Base-by-base conservation (phyloP, 2,888 invertebrate genomes). In the Coleophora flavipennella region DNA sequence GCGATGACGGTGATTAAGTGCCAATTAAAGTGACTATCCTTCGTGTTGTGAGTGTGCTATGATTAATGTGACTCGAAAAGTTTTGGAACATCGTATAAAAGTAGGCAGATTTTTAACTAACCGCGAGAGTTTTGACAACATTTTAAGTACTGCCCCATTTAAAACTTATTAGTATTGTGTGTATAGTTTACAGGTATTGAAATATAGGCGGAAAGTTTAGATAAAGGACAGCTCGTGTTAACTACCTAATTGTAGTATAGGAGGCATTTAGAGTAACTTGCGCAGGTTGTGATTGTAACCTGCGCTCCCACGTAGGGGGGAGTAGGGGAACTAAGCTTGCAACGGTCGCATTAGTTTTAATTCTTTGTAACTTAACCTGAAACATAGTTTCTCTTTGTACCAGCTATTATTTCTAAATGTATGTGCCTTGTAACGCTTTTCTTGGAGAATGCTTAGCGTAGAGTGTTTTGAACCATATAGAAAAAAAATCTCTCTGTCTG, bases 361-460 rank as follows among this genome's bases (percentile, higher is more conserved):
- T 61, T 66, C 64, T 60, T 60, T 62, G 26, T 31, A 31, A 31
- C 31, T 31, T 13, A 61, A 63, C 66, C 62, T 64, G 51, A 66
- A 54, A 61, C 61, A 57, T 55, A 44, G 50, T 68, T 66, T 54
- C 54, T 67, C 60, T 62, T 62, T 65, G 68, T 65, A 67, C 70
- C 69, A 71, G 66, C 72, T 79, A 73, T 79, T 74, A 57, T 80
- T 84, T 83, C 80, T 83, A 83, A 81, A 83, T 81, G 78, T 81
- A 83, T 83, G 84, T 84, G 84, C 84, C 84, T 84, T 84, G 83
- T 69, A 73, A 80, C 68, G 83, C 83, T 84, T 83, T 81, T 69
- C 79, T 80, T 72, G 73, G 79, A 72, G 77, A 67, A 73, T 75
- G 29, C 64, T 73, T 81, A 83, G 80, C 66, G 72, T 79, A 80